Evolutionary conservation across 2,888 invertebrate genomes (phyloP), one percentile per base, ranked within the genome.

Genomic region (Sthenelais limicola): DNA sequence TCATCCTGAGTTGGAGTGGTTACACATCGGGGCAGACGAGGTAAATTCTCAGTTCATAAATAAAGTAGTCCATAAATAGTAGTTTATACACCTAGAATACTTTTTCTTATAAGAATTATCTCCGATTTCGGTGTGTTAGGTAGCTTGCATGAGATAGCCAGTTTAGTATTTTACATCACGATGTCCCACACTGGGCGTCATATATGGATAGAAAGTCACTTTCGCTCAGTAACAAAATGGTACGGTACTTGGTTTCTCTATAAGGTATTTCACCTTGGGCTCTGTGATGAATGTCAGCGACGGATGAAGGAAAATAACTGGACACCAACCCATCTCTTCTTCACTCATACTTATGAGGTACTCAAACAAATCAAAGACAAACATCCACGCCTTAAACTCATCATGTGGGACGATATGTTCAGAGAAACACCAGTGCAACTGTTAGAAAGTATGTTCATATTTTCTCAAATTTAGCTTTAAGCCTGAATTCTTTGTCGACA

Each of bases 11-110:
- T 67, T 82, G 26, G 80, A 91, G 71, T 92, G 91, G 83, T 88
- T 95, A 67, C 94, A 95, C 82, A 92, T 95, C 74, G 95, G 94
- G 0, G 93, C 93, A 62, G 95, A 95, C 85, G 95, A 95, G 88
- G 89, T 88, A 30, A 81, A 73, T 49, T 68, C 58, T 5, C 30
- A 3, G 12, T 68, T 21, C 68, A 35, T 38, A 69, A 62, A 54
- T 2, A 73, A 88, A 88, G 94, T 95, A 0, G 92, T 90, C 81
- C 91, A 92, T 12, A 43, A 43, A 43, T 15, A 12, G 18, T 43
- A 43, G 47, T 15, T 12, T 43, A 43, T 18, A 43, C 18, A 43
- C 12, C 47, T 15, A n/a, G 18, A 43, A n/a, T n/a, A n/a, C n/a
- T n/a, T n/a, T n/a, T n/a, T n/a, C n/a, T n/a, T n/a, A n/a, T n/a